phyloP scores from a whole-genome alignment of 2,888 invertebrate genomes.

The Sialis lutaria region DNA sequence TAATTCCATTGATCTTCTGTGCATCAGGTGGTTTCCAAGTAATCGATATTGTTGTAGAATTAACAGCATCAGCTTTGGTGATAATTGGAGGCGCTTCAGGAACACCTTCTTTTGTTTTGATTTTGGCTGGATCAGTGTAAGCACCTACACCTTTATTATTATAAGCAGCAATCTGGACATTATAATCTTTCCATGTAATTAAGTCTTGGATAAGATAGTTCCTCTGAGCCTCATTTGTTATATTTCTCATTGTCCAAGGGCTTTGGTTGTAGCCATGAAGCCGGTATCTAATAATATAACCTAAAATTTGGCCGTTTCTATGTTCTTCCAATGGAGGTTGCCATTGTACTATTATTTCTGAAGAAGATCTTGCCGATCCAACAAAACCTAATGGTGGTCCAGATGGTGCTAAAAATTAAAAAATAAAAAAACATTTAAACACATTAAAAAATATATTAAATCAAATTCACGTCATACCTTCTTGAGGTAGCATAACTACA shows the following conservation, averaged over 20 bases:
- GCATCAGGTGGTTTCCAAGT: conserved; percentile 96
- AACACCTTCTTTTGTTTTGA: conserved; percentile 90
- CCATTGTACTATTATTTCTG: conserved; percentile 95
- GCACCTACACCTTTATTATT: conserved; percentile 93
- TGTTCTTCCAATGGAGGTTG: conserved; percentile 88
- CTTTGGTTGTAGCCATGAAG: conserved; percentile 82
- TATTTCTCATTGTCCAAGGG: conserved; percentile 82
- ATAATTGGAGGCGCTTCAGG: conserved; percentile 85
- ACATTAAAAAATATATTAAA: neutral
- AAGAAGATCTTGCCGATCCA: conserved; percentile 84
- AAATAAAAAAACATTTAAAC: neutral
- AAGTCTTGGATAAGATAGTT: conserved; percentile 82
- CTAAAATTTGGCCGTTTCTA: conserved; percentile 86
- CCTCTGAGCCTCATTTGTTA: conserved; percentile 82
- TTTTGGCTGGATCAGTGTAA: conserved; percentile 77
- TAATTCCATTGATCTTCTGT: conserved; percentile 94
- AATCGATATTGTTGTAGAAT: conserved; percentile 70
- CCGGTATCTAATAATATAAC: conserved; percentile 83
- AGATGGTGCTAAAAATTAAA: conserved; percentile 60
- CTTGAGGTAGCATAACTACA: conserved; percentile 82
- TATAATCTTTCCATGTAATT: conserved; percentile 96
- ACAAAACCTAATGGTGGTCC: conserved; percentile 90
- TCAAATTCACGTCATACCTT: conserved; percentile 41
- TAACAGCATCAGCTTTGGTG: conserved; percentile 57
- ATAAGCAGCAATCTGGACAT: conserved; percentile 90